Base-by-base conservation (phyloP, 2,888 invertebrate genomes). In the Julus scandinavius region DNA sequence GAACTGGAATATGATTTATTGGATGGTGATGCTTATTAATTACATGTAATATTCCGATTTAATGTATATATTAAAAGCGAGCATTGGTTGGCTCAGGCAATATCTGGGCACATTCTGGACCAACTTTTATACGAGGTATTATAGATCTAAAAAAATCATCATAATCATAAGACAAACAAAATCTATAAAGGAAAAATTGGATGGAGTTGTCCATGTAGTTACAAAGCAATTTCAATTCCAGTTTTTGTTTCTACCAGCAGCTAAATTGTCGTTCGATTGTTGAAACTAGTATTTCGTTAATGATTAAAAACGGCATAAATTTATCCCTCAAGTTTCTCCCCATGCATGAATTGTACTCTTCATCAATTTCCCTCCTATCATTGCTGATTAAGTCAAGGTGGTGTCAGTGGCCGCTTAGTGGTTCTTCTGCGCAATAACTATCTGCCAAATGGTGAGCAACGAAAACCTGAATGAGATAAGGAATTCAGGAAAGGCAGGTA, bases 391-490 rank as follows among this genome's bases (percentile, higher is more conserved):
- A 87, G 41, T 58, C 54, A 87, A 87, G 54, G 63, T 87, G 58
- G 63, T 87, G 87, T 87, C 87, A 87, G 87, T 87, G 87, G 87
- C 87, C 87, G 87, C 50, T 87, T 87, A 54, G 86, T 80, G 80
- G 29, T 38, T 80, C 80, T 38, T 38, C 80, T 80, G 80, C 38
- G 80, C 80, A 80, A 38, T 38, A 80, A 38, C 80, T 80, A 80
- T 80, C 38, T 38, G 38, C 80, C 80, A 80, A 80, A 80, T 80
- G 38, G 80, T 80, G 80, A 80, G 80, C 80, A 38, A 29, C 80
- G 38, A 80, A 80, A 80, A 80, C 80, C 80, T 80, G 80, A 80
- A 80, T 80, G 80, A 80, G 80, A 80, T 80, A 80, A 80, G 80
- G 80, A 80, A 80, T 80, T 80, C 80, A 80, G 80, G 80, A 80